Base-by-base conservation (phyloP, 2,888 invertebrate species). In the Drosophila testacea region DNA sequence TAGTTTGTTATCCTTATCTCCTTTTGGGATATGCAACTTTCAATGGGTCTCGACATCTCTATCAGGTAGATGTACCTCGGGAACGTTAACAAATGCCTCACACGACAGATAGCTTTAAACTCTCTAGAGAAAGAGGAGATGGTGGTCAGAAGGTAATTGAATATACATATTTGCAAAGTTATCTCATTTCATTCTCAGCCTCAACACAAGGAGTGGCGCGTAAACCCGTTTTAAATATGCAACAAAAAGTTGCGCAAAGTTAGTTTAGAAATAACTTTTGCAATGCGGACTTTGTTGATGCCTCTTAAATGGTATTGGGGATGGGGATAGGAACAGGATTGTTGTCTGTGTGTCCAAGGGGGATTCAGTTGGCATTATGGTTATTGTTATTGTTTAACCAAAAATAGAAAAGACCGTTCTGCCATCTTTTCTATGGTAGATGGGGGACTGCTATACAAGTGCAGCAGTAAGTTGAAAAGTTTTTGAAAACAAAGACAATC, bases 151-250 rank as follows among this genome's bases (percentile, higher is more conserved):
- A 51, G 65, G 79, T 81, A 81, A 82, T 82, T 82, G 81, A 82
- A 82, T 82, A 82, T 76, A 77, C 79, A 77, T 77, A 83, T 82
- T 82, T 81, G 71, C 69, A 83, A 82, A 82, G 81, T 82, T 82
- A 76, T 83, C 79, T 83, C 81, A 79, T 82, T 81, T 79, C 59
- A 72, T 68, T 66, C 68, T 41, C 55, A 48, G 48, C 28, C 47
- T 50, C 32, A 34, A 4, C 32, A 28, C 52, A 42, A 38, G 27
- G 60, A 50, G 70, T 54, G 41, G 38, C 46, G 74, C 64, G 61
- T 64, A 77, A 80, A 73, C 73, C 78, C 72, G 67, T 78, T 76
- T 81, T 83, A 81, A 83, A 81, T 81, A 81, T 81, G 75, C 81
- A 78, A 81, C 79, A 78, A 78, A 83, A 81, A 83, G 72, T 83